Base-by-base conservation (phyloP, 2,888 invertebrate genomes). In the Phortica magna region DNA sequence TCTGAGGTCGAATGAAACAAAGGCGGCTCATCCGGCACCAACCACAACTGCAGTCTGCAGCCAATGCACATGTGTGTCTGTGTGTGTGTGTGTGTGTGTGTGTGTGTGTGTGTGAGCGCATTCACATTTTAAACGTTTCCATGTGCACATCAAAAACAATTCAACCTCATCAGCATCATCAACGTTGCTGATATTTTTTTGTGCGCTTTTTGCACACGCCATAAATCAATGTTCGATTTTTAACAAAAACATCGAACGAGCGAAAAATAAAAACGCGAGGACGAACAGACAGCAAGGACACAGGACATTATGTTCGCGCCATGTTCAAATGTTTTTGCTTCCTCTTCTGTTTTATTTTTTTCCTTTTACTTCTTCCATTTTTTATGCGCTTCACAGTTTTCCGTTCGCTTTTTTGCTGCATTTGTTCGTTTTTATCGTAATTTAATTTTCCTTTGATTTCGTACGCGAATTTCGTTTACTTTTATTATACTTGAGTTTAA, bases 301-400 rank as follows among this genome's bases (percentile, higher is more conserved):
- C 89, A 90, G 90, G 90, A 90, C 90, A 90, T 90, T 89, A 90
- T 90, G 90, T 90, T 90, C 88, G 89, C 89, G 89, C 89, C 89
- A 89, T 90, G 90, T 90, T 90, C 84, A 83, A 84, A 83, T 83
- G 65, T 85, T 85, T 80, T 76, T 83, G 77, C 78, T 73, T 78
- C 79, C 81, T 80, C 79, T 76, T 73, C 59, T 76, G 53, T 74
- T 73, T 79, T 77, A 79, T 79, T 83, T 78, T 76, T 80, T 77
- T 77, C 70, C 78, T 78, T 79, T 75, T 71, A 76, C 70, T 65
- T 70, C 73, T 80, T 77, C 75, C 72, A 57, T 71, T 73, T 82
- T 83, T 83, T 85, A 85, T 84, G 87, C 84, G 87, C 84, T 87
- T 84, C 85, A 86, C 77, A 84, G 84, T 85, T 82, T 73, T 59